Evolutionary conservation across 2,113 vertebrate species (phyloP).

Genomic region (Pyxicephalus adspersus): DNA sequence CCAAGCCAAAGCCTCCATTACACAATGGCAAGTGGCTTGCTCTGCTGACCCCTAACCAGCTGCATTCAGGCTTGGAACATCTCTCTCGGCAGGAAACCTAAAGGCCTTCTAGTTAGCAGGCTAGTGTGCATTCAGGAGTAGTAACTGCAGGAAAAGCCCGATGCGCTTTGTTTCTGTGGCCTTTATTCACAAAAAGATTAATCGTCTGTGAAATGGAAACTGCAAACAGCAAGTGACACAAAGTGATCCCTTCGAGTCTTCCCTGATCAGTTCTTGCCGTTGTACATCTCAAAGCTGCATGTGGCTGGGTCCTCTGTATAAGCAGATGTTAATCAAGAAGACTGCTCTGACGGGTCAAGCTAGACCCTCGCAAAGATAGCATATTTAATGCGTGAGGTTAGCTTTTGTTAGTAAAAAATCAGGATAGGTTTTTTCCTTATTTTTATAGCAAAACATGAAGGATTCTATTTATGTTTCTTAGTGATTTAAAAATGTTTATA

Average conservation of each 20-base stretch:
- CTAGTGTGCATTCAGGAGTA: slow-evolving; percentile 92
- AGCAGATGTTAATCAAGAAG: slow-evolving; percentile 99
- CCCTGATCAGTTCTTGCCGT: slow-evolving; percentile 94
- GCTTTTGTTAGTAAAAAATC: slow-evolving; percentile 68
- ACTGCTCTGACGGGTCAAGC: slow-evolving; percentile 89
- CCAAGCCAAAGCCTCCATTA: slow-evolving; percentile 98
- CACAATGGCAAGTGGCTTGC: slow-evolving; percentile 98
- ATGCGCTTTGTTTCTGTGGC: slow-evolving; percentile 93
- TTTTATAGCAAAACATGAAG: too few relatives aligned
- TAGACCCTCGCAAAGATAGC: slow-evolving; percentile 73
- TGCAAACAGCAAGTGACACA: slow-evolving; percentile 99
- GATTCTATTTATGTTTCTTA: too few relatives aligned
- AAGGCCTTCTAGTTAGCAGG: slow-evolving; percentile 99
- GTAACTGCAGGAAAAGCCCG: slow-evolving; percentile 93
- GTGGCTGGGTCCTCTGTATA: slow-evolving; percentile 86
- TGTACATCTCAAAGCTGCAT: slow-evolving; percentile 82
- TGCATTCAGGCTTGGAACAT: slow-evolving; percentile 98
- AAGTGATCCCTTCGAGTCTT: slow-evolving; percentile 97
- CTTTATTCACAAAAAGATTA: slow-evolving; percentile 99
- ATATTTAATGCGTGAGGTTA: slow-evolving; percentile 67
- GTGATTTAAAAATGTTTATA: too few relatives aligned
- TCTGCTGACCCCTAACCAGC: slow-evolving; percentile 98
- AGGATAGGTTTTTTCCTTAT: slow-evolving; percentile 45
- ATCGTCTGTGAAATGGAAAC: slow-evolving; percentile 99
- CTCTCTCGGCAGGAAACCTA: slow-evolving; percentile 99